These are phyloP conservation scores for Grammomys surdaster DNA, from an alignment of 2,113 vertebrate species.

Conservation along the genomic window DNA sequence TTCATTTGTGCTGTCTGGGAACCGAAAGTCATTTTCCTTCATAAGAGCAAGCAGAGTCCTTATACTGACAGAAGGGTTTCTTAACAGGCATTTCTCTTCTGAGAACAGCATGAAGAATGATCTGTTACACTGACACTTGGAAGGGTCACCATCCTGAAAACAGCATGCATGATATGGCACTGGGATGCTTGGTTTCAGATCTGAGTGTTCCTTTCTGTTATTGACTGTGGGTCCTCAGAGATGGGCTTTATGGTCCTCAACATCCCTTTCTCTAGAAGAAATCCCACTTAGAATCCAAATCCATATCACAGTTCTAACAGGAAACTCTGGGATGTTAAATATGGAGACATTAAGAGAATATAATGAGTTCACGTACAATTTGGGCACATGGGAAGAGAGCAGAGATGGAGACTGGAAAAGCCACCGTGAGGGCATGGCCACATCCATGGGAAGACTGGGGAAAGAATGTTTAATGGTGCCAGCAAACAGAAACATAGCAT, in stretches of 20 bases:
- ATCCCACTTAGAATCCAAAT: not conserved
- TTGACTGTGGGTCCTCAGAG: not conserved
- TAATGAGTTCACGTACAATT: not conserved
- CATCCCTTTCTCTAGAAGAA: slow-evolving; percentile 22
- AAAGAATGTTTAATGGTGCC: not conserved
- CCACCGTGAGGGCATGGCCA: not conserved
- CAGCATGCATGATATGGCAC: not conserved
- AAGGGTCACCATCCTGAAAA: not conserved
- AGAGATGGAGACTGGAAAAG: not conserved
- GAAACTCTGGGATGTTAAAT: not conserved
- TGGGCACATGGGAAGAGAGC: not conserved
- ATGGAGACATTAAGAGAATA: not conserved
- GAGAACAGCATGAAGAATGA: not conserved
- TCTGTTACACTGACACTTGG: not conserved
- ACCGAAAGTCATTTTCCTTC: not conserved
- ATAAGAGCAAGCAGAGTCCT: not conserved
- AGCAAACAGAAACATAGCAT: not conserved
- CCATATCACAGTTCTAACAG: not conserved
- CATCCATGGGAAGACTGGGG: not conserved
- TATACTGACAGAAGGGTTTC: not conserved
- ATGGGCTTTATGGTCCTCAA: not conserved
- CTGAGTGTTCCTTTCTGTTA: not conserved
- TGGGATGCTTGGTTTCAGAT: not conserved
- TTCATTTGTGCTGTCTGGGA: not conserved
- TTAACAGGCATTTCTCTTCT: not conserved